A percentile compares a stretch with the other conserved stretches of the same genome.
These are phyloP conservation scores for Cataglyphis albicans DNA, from an alignment of 2,888 invertebrate species.

Conservation along the genomic window DNA sequence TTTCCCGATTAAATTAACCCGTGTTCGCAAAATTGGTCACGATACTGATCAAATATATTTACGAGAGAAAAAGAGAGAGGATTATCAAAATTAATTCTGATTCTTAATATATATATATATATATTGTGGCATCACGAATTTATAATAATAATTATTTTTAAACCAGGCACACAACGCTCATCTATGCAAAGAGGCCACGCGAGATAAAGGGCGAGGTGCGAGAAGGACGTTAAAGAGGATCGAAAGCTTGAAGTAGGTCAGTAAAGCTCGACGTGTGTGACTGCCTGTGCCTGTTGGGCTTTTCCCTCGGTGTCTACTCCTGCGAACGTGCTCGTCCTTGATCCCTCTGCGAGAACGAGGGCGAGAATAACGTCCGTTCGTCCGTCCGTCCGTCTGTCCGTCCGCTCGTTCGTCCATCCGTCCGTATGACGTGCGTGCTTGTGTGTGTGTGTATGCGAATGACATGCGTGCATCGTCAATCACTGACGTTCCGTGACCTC, in stretches of 20 bases:
- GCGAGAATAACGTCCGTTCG: slow-evolving; percentile 46
- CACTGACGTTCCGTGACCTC: slow-evolving; percentile 56
- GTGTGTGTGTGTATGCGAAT: slow-evolving; percentile 55
- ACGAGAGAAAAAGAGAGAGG: background rate
- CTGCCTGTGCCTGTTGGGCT: slow-evolving; percentile 54
- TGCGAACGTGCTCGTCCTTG: slow-evolving; percentile 64
- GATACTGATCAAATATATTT: background rate
- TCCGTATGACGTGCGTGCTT: slow-evolving; percentile 30
- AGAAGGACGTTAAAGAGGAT: slow-evolving; percentile 66
- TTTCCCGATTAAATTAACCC: background rate
- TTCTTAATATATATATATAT: background rate
- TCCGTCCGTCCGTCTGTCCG: slow-evolving; percentile 31
- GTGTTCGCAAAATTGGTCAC: background rate
- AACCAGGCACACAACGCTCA: slow-evolving; percentile 8
- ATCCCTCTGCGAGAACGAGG: slow-evolving; percentile 49
- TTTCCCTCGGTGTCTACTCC: slow-evolving; percentile 50
- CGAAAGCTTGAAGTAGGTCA: slow-evolving; percentile 78
- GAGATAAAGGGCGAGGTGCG: slow-evolving; percentile 55
- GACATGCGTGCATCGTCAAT: slow-evolving; percentile 64
- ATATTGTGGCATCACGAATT: slow-evolving; percentile 10
- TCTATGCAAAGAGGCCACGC: slow-evolving; percentile 17
- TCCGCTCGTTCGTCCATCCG: slow-evolving; percentile 36
- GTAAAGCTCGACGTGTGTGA: slow-evolving; percentile 72
- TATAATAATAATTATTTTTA: slow-evolving; percentile 39
- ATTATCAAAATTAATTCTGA: background rate